Evolutionary conservation across 2,113 vertebrate genomes (phyloP), one percentile per base, ranked within the genome.

Genomic region (Falco punctatus): DNA sequence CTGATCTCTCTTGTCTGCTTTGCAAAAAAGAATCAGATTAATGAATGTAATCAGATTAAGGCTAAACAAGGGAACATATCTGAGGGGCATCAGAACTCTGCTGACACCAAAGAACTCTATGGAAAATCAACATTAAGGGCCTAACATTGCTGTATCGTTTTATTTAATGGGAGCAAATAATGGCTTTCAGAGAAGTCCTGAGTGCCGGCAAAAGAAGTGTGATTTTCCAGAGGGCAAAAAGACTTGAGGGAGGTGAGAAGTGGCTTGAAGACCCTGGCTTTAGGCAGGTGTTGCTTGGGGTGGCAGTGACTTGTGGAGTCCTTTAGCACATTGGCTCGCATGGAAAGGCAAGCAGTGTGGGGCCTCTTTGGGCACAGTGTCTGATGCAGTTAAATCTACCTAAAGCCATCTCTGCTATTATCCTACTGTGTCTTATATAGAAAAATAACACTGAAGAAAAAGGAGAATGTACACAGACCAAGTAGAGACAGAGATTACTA

Each of bases 1-100:
- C 94, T 97, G 77, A 96, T 93, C 69, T 86, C 90, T 78, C 80
- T 75, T 89, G 87, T 93, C 92, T 94, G 88, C 83, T 81, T 90
- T 93, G 85, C 72, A 75, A 70, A 90, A 92, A 83, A 79, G 62
- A 86, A 97, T 89, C 88, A 72, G 94, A 96, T 97, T 96, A 94
- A 95, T 92, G 88, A 90, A 82, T 0, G 1, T 95, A 94, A 96
- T 94, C 88, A 91, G 92, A 84, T 96, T 91, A 86, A 79, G 57
- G 80, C 90, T 83, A 65, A 92, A 71, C 28, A 91, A 93, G 72
- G 83, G 73, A 91, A 84, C 86, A 20, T 92, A 84, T 93, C 95
- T 69, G 48, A 72, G 79, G 94, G 92, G 80, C 65, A 96, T 92
- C 86, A 71, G 82, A 93, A 84, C 83, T 92, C 64, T 38, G 24